Evolutionary conservation across 2,113 vertebrate genomes (phyloP).

Genomic region (Oryzias javanicus): DNA sequence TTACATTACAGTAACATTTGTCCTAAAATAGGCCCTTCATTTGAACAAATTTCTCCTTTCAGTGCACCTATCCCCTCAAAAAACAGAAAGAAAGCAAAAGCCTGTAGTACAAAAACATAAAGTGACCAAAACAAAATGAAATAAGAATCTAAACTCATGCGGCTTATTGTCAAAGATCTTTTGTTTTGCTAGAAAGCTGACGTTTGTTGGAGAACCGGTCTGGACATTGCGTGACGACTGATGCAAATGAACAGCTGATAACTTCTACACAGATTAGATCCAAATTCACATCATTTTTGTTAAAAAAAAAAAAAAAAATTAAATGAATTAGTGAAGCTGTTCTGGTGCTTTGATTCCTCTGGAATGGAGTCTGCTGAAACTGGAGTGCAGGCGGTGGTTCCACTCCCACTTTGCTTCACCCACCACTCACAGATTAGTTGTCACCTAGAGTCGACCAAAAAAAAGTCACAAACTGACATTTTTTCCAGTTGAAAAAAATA

Average conservation of each 20-base stretch:
- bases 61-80: no score
- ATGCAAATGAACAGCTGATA: not conserved
- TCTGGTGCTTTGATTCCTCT: slow-evolving; percentile 16
- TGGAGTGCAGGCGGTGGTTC: slow-evolving; percentile 7
- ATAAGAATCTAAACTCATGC: no score
- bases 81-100: no score
- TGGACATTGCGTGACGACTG: not conserved
- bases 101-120: no score
- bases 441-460: slow-evolving; percentile 18
- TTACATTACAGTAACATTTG: no score
- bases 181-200: not conserved
- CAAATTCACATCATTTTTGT: slow-evolving; percentile 1
- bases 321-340: not conserved
- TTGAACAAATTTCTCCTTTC: no score
- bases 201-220: not conserved
- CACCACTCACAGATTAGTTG: slow-evolving; percentile 9
- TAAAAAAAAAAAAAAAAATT: slow-evolving; percentile 1
- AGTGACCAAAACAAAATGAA: no score
- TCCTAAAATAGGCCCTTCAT: no score
- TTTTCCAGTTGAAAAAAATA: no score
- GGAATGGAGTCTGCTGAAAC: slow-evolving; percentile 22
- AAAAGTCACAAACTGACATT: not conserved
- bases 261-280: slow-evolving; percentile 18
- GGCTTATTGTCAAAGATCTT: no score
- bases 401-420: not conserved